Percentiles rank a stretch among this genome's conserved stretches.
phyloP scores from a whole-genome alignment of 2,113 vertebrate genomes.

The Zootoca vivipara region DNA sequence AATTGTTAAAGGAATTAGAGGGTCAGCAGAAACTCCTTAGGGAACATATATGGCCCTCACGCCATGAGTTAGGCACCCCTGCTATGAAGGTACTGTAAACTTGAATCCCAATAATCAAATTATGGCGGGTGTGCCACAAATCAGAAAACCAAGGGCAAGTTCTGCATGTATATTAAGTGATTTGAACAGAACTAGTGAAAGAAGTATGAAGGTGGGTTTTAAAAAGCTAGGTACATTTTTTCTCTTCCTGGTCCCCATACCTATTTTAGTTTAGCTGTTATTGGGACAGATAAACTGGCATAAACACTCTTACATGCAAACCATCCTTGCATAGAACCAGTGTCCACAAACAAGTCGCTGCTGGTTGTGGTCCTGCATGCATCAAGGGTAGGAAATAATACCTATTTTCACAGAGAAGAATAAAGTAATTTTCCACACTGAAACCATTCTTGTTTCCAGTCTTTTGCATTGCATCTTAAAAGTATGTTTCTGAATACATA shows the following conservation, averaged over 20 bases:
- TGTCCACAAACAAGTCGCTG: background rate
- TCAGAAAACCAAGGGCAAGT: background rate
- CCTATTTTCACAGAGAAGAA: background rate
- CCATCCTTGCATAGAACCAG: background rate
- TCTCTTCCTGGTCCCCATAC: background rate
- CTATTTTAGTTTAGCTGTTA: background rate
- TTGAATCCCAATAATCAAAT: background rate
- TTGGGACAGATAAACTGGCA: background rate
- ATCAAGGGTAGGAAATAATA: background rate
- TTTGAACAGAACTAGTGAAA: background rate
- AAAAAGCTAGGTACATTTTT: background rate
- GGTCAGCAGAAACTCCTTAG: too few species aligned
- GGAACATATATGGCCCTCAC: too few species aligned
- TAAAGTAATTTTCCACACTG: background rate
- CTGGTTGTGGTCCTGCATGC: background rate
- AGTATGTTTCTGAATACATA: background rate
- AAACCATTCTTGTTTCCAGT: background rate
- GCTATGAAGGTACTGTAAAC: background rate
- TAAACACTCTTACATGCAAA: background rate
- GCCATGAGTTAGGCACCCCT: too few species aligned
- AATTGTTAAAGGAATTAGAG: too few species aligned
- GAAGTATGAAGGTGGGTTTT: background rate
- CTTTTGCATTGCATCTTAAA: conserved; percentile 18
- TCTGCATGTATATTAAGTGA: background rate
- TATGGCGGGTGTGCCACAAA: background rate